phyloP scores from a whole-genome alignment of 2,888 invertebrate species.

The Hydropsyche betteni region DNA sequence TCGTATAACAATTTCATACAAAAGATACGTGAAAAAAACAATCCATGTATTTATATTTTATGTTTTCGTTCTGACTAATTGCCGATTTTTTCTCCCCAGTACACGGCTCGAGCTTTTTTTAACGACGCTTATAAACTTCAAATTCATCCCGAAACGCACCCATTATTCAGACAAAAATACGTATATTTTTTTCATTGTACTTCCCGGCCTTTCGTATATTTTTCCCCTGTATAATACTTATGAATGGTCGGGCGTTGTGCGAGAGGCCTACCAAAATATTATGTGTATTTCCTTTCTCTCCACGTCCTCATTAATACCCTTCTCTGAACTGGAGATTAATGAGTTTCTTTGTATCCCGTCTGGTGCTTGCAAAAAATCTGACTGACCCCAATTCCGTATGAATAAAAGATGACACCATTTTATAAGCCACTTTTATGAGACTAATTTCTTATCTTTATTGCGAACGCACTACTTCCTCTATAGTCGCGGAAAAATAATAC shows the following conservation, averaged over 20 bases:
- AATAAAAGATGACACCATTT: slow-evolving; percentile 38
- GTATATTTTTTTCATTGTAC: slow-evolving; percentile 6
- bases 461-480: background rate
- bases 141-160: slow-evolving; percentile 12
- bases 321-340: slow-evolving; percentile 34
- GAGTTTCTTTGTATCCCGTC: slow-evolving; percentile 32
- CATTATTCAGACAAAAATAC: background rate
- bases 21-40: too few species aligned
- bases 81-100: background rate
- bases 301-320: slow-evolving; percentile 35
- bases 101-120: slow-evolving; percentile 1
- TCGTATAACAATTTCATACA: too few species aligned
- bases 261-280: slow-evolving; percentile 28
- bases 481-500: background rate
- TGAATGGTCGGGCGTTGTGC: slow-evolving; percentile 14
- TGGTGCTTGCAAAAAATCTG: slow-evolving; percentile 25
- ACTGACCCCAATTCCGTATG: slow-evolving; percentile 29
- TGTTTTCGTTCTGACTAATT: too few species aligned
- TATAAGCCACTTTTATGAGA: slow-evolving; percentile 34
- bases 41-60: too few species aligned
- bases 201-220: background rate
- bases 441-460: slow-evolving; percentile 36
- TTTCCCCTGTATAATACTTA: slow-evolving; percentile 1
- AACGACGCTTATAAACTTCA: slow-evolving; percentile 6
- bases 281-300: slow-evolving; percentile 33